Evolutionary conservation across 2,888 invertebrate genomes (phyloP), one percentile per base, ranked within the genome.

Genomic region (Rosalia funebris): DNA sequence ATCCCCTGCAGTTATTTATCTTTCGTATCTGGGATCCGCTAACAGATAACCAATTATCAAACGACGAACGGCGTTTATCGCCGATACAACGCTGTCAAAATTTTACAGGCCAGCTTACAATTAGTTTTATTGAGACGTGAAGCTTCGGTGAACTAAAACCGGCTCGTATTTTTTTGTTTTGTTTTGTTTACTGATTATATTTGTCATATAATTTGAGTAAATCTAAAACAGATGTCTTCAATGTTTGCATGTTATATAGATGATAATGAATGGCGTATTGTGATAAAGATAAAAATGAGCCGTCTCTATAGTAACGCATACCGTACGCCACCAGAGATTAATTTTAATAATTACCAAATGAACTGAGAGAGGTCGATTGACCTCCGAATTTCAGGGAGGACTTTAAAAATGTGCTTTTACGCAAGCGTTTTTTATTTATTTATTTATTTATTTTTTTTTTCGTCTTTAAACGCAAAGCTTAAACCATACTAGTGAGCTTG

Each of bases 161-260:
- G n/a, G n/a, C n/a, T n/a, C n/a, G n/a, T 25, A 25, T 25, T 7
- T 5, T 25, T 25, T 25, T 25, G 25, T 25, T 25, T 25, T 25
- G 25, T 55, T 55, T 45, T 55, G 55, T 55, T 55, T 55, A 36
- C 55, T 44, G 44, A 55, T 55, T 36, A 45, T 44, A 45, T 32
- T 37, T 55, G 55, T 32, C 55, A 42, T 57, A 45, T 42, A 55
- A 55, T 55, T 55, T 45, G 36, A 25, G 44, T 50, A 57, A 47
- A 50, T 57, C 44, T 37, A 54, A 60, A 68, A 54, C 70, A 70
- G 54, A 61, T 70, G 68, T 66, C 63, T 62, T 62, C 57, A 63
- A 69, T 67, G 60, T 70, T 70, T 70, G 61, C 62, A 52, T 45
- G 59, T 57, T 65, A 58, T 57, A 55, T 55, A 34, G 39, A 34